Evolutionary conservation across 2,888 invertebrate genomes (phyloP), one percentile per base, ranked within the genome.

Genomic region (Boloria selene): DNA sequence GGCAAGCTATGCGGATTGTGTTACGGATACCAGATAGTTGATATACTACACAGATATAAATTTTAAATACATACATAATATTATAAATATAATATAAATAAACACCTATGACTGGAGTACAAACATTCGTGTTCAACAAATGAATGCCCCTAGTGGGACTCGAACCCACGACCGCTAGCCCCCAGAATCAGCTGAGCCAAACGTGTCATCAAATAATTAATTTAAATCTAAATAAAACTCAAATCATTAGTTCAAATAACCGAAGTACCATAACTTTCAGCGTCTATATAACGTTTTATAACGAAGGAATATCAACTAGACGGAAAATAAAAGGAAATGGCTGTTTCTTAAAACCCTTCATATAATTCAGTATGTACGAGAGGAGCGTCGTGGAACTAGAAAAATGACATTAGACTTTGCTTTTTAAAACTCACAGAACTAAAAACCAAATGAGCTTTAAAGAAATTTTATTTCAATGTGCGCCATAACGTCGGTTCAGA

Each of bases 361-460:
- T 49, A 49, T 59, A 59, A 59, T 31, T 59, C 59, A 50, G 14
- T 59, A 59, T 45, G 45, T 49, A 59, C 49, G 38, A n/a, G 26
- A n/a, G 49, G 7, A 59, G 59, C 31, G 59, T 38, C 31, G 59
- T 49, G 26, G 31, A 59, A 49, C 49, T 31, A 59, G 49, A 59
- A 59, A 59, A 50, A 59, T 59, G 59, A 59, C 58, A 31, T 59
- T 38, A 59, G 49, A 49, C 49, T 59, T 59, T 59, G 26, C 49
- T 59, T 59, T 47, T 59, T 59, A 59, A 59, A 59, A 59, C 31
- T 59, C 59, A n/a, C 38, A 31, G 49, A 59, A 59, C 49, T 59
- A 38, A 59, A 49, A 59, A 59, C 26, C 59, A 49, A 50, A 59
- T 59, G 59, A 59, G 38, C 59, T 59, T 38, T 59, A 50, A 59